Percentiles rank a stretch among this genome's conserved stretches.
phyloP scores from a whole-genome alignment of 2,888 invertebrate species.

The Byasa hedistus region DNA sequence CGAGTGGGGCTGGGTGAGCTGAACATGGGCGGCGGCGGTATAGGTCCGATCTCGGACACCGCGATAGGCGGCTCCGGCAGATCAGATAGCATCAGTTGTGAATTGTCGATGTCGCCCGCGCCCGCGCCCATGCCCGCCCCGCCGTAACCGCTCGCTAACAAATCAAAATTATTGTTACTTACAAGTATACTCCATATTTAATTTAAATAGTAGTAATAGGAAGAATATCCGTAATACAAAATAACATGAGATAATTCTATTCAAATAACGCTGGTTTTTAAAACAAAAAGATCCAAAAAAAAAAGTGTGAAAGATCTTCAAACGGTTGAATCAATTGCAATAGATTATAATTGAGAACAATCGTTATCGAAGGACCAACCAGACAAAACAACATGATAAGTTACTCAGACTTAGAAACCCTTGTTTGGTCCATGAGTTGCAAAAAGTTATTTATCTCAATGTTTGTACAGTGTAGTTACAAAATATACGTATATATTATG shows the following conservation, averaged over 20 bases:
- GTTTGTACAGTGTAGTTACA: neutral
- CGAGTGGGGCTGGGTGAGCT: constrained; percentile 90
- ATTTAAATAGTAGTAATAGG: neutral
- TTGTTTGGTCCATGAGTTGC: too few relatives aligned
- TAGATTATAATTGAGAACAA: too few relatives aligned
- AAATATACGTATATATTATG: neutral
- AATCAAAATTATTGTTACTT: constrained; percentile 34
- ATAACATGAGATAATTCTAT: too few relatives aligned
- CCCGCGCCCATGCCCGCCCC: constrained; percentile 53
- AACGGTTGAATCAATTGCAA: too few relatives aligned
- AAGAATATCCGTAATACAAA: too few relatives aligned
- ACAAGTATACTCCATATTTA: neutral
- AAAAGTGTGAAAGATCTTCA: too few relatives aligned
- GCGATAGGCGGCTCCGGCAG: constrained; percentile 95
- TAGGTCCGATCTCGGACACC: constrained; percentile 94
- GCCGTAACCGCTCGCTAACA: constrained; percentile 80
- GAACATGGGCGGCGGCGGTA: constrained; percentile 97
- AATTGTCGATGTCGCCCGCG: constrained; percentile 53
- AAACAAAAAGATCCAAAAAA: too few relatives aligned
- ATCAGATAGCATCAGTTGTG: constrained; percentile 88
- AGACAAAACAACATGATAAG: too few relatives aligned
- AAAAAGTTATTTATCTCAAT: too few relatives aligned
- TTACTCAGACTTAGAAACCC: too few relatives aligned
- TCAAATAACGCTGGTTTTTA: too few relatives aligned
- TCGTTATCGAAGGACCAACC: too few relatives aligned